These are phyloP conservation scores for Tetramorium alpestre DNA, from an alignment of 1,140 invertebrate genomes.

Conservation along the genomic window DNA sequence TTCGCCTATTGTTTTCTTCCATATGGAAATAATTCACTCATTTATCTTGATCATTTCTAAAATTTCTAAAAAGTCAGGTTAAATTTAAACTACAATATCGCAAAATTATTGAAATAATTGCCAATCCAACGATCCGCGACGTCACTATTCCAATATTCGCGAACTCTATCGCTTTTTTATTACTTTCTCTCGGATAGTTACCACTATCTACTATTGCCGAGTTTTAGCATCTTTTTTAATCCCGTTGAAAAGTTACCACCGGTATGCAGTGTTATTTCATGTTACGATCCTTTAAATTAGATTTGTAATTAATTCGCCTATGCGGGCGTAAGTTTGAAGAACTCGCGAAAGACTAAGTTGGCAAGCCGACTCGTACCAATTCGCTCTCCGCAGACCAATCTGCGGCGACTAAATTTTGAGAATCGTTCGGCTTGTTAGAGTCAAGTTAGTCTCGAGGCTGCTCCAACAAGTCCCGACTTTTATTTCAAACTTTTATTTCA, in stretches of 20 bases:
- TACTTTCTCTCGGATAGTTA: constrained; percentile 7
- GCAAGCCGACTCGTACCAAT: not conserved
- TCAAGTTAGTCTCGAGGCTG: constrained; percentile 37
- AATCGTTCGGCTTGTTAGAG: constrained; percentile 52
- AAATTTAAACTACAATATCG: not conserved
- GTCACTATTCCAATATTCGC: not conserved
- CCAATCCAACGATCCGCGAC: not conserved
- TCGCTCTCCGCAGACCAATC: not conserved
- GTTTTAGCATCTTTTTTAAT: not conserved
- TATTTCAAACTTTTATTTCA: constrained; percentile 56
- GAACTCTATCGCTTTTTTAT: not conserved
- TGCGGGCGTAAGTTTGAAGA: constrained; percentile 44
- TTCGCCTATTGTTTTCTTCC: not conserved
- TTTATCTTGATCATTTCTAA: not conserved
- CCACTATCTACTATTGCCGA: not conserved
- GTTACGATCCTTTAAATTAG: constrained; percentile 58
- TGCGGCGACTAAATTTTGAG: constrained; percentile 52
- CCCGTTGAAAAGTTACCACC: constrained; percentile 2
- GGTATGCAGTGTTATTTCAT: constrained; percentile 13
- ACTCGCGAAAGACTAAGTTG: constrained; percentile 45
- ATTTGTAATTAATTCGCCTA: constrained; percentile 55
- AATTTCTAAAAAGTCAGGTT: not conserved
- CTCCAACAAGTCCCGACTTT: constrained; percentile 48
- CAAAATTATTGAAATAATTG: not conserved
- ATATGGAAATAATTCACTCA: not conserved